Percentiles rank a stretch among this genome's conserved stretches.
Evolutionary conservation across 2,888 invertebrate species (phyloP).

Genomic region (Cheilosia vernalis): DNA sequence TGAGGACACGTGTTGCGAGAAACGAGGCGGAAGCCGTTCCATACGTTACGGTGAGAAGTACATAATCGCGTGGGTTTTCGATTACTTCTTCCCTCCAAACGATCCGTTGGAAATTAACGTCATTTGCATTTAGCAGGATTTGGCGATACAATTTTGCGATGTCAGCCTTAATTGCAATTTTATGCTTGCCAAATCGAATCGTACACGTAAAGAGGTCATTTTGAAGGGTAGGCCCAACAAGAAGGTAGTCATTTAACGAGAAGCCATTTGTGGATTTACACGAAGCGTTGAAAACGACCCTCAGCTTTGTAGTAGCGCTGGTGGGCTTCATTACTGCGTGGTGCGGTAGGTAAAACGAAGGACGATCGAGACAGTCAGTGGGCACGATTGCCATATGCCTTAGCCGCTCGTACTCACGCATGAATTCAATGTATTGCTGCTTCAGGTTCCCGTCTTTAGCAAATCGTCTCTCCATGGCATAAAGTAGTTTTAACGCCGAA

Average conservation of each 20-base stretch:
- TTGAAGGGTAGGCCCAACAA: slow-evolving; percentile 25
- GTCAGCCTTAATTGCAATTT: slow-evolving; percentile 17
- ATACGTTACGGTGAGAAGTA: slow-evolving; percentile 26
- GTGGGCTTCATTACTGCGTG: slow-evolving; percentile 17
- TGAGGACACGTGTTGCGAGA: slow-evolving; percentile 25
- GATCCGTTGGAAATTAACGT: slow-evolving; percentile 11
- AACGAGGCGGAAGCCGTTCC: slow-evolving; percentile 36
- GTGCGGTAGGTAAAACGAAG: slow-evolving; percentile 30
- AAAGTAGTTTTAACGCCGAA: too few relatives aligned
- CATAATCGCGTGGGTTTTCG: slow-evolving; percentile 5
- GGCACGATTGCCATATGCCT: slow-evolving; percentile 23
- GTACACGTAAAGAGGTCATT: too few relatives aligned
- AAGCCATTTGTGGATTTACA: slow-evolving; percentile 7
- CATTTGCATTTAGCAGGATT: background rate
- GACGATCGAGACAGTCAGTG: background rate
- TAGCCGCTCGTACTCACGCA: too few relatives aligned
- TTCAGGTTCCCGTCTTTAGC: too few relatives aligned
- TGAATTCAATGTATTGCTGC: too few relatives aligned
- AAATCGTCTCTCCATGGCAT: too few relatives aligned
- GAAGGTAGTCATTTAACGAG: slow-evolving; percentile 26
- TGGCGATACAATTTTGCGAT: slow-evolving; percentile 32
- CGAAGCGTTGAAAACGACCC: slow-evolving; percentile 33
- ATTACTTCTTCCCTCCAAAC: slow-evolving; percentile 9
- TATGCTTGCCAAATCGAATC: too few relatives aligned
- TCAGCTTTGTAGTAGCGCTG: slow-evolving; percentile 25